phyloP scores from a whole-genome alignment of 2,888 invertebrate species.

The Zaprionus lineosus region DNA sequence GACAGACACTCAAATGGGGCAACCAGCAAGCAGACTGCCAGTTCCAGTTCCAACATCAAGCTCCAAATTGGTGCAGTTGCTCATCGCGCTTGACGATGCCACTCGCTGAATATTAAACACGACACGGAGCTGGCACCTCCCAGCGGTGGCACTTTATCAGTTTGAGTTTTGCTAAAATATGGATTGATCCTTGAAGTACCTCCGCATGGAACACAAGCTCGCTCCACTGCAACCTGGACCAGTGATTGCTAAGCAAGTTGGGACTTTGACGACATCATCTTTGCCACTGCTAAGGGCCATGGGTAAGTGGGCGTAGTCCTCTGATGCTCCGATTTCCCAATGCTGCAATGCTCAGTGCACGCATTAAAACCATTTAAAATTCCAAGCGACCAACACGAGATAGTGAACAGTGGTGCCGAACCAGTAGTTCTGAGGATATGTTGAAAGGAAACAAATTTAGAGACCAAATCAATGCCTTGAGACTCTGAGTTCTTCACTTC shows the following conservation, averaged over 20 bases:
- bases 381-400: conserved; percentile 51
- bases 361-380: conserved; percentile 76
- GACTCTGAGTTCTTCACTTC: too few species aligned
- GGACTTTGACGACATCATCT: conserved; percentile 67
- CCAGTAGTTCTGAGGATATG: too few species aligned
- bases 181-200: conserved; percentile 70
- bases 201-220: conserved; percentile 16
- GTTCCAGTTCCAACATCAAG: conserved; percentile 13
- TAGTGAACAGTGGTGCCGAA: conserved; percentile 5
- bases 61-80: conserved; percentile 70
- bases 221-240: conserved; percentile 7
- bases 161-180: conserved; percentile 67
- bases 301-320: conserved; percentile 42
- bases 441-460: too few species aligned
- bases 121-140: conserved; percentile 32
- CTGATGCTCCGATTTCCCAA: too few species aligned
- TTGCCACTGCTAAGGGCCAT: conserved; percentile 6
- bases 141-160: conserved; percentile 73
- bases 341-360: conserved; percentile 44
- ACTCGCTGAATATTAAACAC: conserved; percentile 72
- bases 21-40: conserved; percentile 4
- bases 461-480: too few species aligned
- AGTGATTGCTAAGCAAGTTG: conserved; percentile 18
- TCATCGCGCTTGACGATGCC: conserved; percentile 65
- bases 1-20: conserved; percentile 4